Conservation (phyloP, 53 echinoderm and acorn worm species). For the Holothuria leucospilota region DNA sequence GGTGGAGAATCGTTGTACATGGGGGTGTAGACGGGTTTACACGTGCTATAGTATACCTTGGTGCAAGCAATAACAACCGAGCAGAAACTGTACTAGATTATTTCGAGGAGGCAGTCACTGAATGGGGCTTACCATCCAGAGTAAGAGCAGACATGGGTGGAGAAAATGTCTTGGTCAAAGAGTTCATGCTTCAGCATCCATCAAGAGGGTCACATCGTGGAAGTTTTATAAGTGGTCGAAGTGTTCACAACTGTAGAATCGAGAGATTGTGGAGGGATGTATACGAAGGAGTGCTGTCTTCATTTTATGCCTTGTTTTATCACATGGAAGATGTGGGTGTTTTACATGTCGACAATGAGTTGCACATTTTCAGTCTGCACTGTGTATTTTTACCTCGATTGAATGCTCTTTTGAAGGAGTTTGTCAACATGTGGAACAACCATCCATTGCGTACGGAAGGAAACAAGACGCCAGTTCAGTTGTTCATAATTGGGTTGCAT, state of each 20-base stretch:
- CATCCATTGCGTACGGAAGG: too few species aligned
- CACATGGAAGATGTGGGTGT: too few species aligned
- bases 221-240: slow-evolving; percentile 59
- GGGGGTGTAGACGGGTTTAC: slow-evolving; percentile 77
- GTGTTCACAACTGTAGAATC: slow-evolving; percentile 65
- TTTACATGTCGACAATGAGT: too few species aligned
- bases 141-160: slow-evolving; percentile 68
- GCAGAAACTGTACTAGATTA: slow-evolving; percentile 6
- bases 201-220: slow-evolving; percentile 51
- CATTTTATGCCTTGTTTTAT: too few species aligned
- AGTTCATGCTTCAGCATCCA: slow-evolving; percentile 52
- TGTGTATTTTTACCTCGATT: too few species aligned
- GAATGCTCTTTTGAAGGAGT: too few species aligned
- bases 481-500: too few species aligned
- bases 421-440: too few species aligned
- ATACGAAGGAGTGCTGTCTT: neutral
- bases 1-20: slow-evolving; percentile 74
- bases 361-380: too few species aligned
- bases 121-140: slow-evolving; percentile 69
- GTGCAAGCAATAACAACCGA: slow-evolving; percentile 61
- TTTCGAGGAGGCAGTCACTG: slow-evolving; percentile 37
- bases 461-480: neutral
- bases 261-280: slow-evolving; percentile 70
- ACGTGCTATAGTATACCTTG: slow-evolving; percentile 49
- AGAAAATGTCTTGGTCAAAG: slow-evolving; percentile 60